A percentile compares a stretch with the other conserved stretches of the same genome.
Conservation (phyloP, 2,888 invertebrate genomes). For the Coenonympha arcania region DNA sequence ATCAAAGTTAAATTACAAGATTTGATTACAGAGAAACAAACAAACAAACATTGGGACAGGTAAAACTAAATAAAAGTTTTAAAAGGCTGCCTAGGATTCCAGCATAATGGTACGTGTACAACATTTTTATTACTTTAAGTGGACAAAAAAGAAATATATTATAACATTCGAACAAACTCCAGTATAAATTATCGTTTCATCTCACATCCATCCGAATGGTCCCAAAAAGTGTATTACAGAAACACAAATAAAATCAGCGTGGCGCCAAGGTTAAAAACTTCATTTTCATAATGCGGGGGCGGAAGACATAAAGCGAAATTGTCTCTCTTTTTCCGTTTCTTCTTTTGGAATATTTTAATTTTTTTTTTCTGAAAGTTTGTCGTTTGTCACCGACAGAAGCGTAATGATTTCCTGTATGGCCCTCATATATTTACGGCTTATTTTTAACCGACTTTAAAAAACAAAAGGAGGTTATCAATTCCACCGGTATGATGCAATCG, state of each 20-base stretch:
- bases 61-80: too few species aligned
- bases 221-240: constrained; percentile 15
- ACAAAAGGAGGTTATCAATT: too few species aligned
- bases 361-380: constrained; percentile 27
- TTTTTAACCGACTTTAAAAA: too few species aligned
- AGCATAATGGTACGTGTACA: too few species aligned
- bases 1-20: too few species aligned
- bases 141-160: too few species aligned
- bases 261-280: constrained; percentile 53
- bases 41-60: too few species aligned
- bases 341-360: constrained; percentile 36
- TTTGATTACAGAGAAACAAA: too few species aligned
- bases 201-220: constrained; percentile 11
- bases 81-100: too few species aligned
- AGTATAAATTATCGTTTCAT: constrained; percentile 22
- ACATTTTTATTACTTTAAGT: too few species aligned
- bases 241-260: constrained; percentile 23
- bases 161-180: too few species aligned
- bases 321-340: constrained; percentile 49
- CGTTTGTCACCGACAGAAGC: constrained; percentile 31
- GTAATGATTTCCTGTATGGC: constrained; percentile 34
- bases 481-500: too few species aligned
- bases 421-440: constrained; percentile 9
- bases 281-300: constrained; percentile 65
- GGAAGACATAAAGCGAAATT: constrained; percentile 65